phyloP scores from a whole-genome alignment of 2,797 vertebrate species.

The Hafferia zeledoni region DNA sequence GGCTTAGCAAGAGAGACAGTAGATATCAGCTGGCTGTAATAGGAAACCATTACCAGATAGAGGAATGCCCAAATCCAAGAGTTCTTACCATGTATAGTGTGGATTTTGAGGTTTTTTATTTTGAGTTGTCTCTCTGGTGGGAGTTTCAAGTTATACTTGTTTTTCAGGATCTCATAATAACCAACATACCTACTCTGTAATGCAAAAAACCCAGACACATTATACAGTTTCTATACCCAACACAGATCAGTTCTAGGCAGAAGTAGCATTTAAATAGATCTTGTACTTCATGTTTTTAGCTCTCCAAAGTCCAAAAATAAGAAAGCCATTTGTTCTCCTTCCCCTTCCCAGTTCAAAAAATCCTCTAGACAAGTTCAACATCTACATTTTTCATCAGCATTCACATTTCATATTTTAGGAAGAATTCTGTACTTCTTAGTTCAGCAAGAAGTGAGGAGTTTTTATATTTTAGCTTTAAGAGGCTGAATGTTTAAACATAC shows the following conservation, averaged over 20 bases:
- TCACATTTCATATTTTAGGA: neutral
- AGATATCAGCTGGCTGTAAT: neutral
- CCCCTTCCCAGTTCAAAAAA: neutral
- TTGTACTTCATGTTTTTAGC: neutral
- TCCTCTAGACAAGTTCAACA: neutral
- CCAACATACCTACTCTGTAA: constrained; percentile 92
- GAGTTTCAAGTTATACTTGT: constrained; percentile 82
- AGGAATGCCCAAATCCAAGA: constrained; percentile 6
- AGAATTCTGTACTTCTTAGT: neutral
- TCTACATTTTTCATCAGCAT: neutral
- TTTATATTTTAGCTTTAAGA: neutral
- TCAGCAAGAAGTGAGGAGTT: neutral
- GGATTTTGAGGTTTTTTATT: constrained; percentile 87
- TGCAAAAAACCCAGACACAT: constrained; percentile 50
- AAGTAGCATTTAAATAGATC: neutral
- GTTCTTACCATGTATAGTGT: constrained; percentile 87
- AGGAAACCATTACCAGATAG: neutral
- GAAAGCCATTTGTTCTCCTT: neutral
- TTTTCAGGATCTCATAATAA: constrained; percentile 94
- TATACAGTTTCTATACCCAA: constrained; percentile 16
- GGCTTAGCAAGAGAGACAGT: neutral
- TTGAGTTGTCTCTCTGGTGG: constrained; percentile 83
- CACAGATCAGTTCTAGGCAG: neutral
- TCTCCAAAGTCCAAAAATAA: neutral
- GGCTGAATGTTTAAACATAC: neutral